Evolutionary conservation across 2,888 invertebrate genomes (phyloP).

Genomic region (Caenorhabditis sp.): DNA sequence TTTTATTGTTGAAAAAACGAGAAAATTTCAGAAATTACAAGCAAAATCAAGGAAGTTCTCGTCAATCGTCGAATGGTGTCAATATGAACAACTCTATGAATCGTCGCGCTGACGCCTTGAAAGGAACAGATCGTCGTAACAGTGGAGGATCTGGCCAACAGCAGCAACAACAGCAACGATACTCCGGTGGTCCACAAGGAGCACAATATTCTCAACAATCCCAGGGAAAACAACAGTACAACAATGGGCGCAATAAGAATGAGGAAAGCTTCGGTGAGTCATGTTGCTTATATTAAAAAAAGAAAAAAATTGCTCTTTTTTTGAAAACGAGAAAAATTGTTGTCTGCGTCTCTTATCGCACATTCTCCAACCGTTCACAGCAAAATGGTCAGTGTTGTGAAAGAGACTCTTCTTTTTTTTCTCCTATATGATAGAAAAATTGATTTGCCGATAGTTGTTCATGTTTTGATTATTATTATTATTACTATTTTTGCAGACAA

Average conservation of each 20-base stretch:
- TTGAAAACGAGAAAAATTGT: neutral
- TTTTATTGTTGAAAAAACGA: neutral
- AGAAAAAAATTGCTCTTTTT: neutral
- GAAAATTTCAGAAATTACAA: neutral
- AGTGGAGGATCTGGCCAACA: constrained; percentile 12
- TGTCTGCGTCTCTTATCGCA: constrained; percentile 8
- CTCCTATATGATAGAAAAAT: too few species aligned
- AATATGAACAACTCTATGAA: constrained; percentile 16
- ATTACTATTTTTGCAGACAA: constrained; percentile 16
- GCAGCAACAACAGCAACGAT: neutral
- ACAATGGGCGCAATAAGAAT: constrained; percentile 19
- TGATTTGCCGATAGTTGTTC: too few species aligned
- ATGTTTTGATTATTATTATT: too few species aligned
- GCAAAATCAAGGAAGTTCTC: constrained; percentile 9
- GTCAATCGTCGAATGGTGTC: constrained; percentile 13
- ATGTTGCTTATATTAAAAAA: neutral
- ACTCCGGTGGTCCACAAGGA: neutral
- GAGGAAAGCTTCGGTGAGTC: constrained; percentile 28
- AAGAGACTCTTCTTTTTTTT: neutral
- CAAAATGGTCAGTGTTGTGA: neutral
- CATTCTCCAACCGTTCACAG: constrained; percentile 6
- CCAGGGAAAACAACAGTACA: constrained; percentile 19
- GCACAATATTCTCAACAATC: neutral
- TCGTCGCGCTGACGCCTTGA: constrained; percentile 41
- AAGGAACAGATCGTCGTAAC: constrained; percentile 27